phyloP scores from a whole-genome alignment of 2,888 invertebrate species.

The Mythimna pallens region DNA sequence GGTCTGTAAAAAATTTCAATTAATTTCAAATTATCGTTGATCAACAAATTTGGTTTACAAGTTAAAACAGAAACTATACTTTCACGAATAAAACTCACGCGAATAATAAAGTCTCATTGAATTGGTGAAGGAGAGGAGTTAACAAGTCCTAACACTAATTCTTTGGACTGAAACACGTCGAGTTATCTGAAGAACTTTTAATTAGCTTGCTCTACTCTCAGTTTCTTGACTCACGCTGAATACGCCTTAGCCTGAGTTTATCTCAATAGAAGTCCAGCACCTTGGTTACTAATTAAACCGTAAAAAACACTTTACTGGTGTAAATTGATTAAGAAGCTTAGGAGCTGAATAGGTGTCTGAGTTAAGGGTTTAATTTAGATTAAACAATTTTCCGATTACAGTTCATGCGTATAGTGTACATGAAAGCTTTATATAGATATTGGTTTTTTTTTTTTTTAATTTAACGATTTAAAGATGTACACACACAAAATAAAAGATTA shows the following conservation, averaged over 20 bases:
- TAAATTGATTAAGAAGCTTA: no score
- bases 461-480: no score
- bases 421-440: no score
- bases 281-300: not conserved
- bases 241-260: conserved; percentile 1
- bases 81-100: not conserved
- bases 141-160: conserved; percentile 42
- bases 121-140: conserved; percentile 5
- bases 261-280: not conserved
- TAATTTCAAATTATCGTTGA: not conserved
- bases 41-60: not conserved
- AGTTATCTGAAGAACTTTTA: conserved; percentile 54
- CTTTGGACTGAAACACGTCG: conserved; percentile 19
- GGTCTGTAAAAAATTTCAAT: no score
- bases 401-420: no score
- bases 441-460: no score
- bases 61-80: no score
- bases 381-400: no score
- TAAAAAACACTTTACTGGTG: not conserved
- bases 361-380: not conserved
- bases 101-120: conserved; percentile 1
- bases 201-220: conserved; percentile 52
- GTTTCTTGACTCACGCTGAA: conserved; percentile 33
- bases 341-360: not conserved
- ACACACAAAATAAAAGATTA: no score